phyloP scores from a whole-genome alignment of 2,113 vertebrate genomes.

The Myiozetetes cayanensis region DNA sequence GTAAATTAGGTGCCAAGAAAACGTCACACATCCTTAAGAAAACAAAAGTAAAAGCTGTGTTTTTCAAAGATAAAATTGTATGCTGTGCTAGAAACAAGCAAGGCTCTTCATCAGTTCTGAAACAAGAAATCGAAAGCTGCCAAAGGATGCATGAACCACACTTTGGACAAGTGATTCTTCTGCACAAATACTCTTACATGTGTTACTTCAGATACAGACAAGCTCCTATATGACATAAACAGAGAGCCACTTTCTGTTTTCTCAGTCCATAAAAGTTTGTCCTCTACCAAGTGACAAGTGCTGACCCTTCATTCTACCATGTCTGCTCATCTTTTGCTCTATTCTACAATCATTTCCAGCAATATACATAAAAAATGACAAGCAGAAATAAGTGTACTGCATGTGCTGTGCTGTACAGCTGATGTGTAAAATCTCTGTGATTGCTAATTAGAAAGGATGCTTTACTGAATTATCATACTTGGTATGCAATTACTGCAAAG shows the following conservation, averaged over 20 bases:
- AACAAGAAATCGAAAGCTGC: slow-evolving; percentile 1
- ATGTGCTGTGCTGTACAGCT: not conserved
- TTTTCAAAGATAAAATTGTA: not conserved
- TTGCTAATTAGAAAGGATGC: slow-evolving; percentile 50
- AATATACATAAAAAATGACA: slow-evolving; percentile 41
- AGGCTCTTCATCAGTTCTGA: not conserved
- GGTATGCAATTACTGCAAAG: slow-evolving; percentile 13
- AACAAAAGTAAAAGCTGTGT: slow-evolving; percentile 1
- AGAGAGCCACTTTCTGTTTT: not conserved
- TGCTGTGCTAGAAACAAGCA: not conserved
- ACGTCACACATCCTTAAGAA: not conserved
- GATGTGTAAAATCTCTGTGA: not conserved
- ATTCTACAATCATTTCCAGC: not conserved
- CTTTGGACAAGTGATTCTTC: slow-evolving; percentile 8
- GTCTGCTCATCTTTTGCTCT: not conserved
- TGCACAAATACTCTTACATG: not conserved
- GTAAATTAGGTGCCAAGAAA: not conserved
- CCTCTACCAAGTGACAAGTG: slow-evolving; percentile 29
- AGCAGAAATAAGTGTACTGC: not conserved
- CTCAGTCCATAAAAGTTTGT: slow-evolving; percentile 31
- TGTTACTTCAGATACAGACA: slow-evolving; percentile 38
- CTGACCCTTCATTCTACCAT: slow-evolving; percentile 8
- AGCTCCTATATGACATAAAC: not conserved
- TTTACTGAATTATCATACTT: slow-evolving; percentile 45
- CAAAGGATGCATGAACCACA: slow-evolving; percentile 4